Evolutionary conservation across 2,888 invertebrate genomes (phyloP).

Genomic region (Macrostomum cliftonense): DNA sequence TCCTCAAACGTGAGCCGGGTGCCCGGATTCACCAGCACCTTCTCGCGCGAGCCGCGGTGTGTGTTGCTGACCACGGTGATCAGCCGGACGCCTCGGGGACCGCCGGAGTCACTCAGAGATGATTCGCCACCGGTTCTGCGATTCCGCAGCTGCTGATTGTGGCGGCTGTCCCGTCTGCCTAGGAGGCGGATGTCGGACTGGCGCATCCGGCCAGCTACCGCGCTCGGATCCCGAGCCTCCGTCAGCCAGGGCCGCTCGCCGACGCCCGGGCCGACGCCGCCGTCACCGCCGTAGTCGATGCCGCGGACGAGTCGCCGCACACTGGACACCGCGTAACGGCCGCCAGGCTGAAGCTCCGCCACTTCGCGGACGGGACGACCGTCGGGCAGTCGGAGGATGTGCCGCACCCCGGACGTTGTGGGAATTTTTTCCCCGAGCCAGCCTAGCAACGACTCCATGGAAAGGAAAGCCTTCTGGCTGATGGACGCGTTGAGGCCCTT

Average conservation of each 20-base stretch:
- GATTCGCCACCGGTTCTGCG: constrained; percentile 9
- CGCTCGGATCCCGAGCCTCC: no score
- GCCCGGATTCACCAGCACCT: constrained; percentile 64
- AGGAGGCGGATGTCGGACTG: no score
- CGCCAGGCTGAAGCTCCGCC: constrained; percentile 46
- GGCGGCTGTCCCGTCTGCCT: neutral
- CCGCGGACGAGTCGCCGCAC: constrained; percentile 49
- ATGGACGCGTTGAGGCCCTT: constrained; percentile 74
- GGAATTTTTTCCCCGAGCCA: constrained; percentile 68
- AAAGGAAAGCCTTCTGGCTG: constrained; percentile 66
- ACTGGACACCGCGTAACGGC: constrained; percentile 74
- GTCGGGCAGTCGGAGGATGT: constrained; percentile 68
- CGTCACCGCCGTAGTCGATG: constrained; percentile 42
- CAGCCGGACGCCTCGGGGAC: no score
- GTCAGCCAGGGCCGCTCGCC: no score
- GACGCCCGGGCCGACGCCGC: constrained; percentile 17
- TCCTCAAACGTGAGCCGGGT: constrained; percentile 85
- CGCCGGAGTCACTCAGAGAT: no score
- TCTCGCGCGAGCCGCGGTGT: constrained; percentile 52
- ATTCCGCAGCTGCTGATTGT: neutral
- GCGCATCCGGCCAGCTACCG: no score
- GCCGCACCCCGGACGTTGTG: constrained; percentile 65
- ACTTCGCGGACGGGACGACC: constrained; percentile 55
- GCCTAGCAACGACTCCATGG: constrained; percentile 62
- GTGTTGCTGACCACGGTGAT: constrained; percentile 75